phyloP scores from a whole-genome alignment of 2,888 invertebrate species.

The Erebia epiphron region DNA sequence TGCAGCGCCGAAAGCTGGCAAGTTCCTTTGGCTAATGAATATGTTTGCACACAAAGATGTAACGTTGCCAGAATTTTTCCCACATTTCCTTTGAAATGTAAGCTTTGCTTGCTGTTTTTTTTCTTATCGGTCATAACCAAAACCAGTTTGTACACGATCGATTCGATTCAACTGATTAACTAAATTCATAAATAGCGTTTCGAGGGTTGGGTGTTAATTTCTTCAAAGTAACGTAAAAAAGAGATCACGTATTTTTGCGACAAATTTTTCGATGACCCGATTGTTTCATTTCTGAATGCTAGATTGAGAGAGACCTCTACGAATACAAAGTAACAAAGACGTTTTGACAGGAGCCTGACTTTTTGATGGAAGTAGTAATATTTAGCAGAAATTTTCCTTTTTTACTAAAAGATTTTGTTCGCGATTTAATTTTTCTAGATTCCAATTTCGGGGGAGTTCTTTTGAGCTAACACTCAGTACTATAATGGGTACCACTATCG shows the following conservation, averaged over 20 bases:
- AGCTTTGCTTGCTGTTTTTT: background rate
- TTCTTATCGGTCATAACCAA: too few relatives aligned
- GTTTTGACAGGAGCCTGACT: conserved; percentile 13
- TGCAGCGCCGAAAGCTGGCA: background rate
- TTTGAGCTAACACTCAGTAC: too few relatives aligned
- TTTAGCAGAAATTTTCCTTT: background rate
- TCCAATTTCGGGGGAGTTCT: too few relatives aligned
- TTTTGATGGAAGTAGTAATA: background rate
- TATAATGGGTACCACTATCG: too few relatives aligned
- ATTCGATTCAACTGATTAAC: background rate
- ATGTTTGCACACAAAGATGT: background rate
- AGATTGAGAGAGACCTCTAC: conserved; percentile 13
- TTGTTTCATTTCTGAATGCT: conserved; percentile 27
- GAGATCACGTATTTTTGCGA: conserved; percentile 14
- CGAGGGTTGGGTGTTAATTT: background rate
- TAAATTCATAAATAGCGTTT: background rate
- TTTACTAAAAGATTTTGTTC: too few relatives aligned
- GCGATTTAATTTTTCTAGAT: too few relatives aligned
- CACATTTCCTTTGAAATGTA: background rate
- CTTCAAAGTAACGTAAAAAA: background rate
- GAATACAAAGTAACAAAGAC: conserved; percentile 28
- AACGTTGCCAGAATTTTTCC: conserved; percentile 7
- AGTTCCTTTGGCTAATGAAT: conserved; percentile 7
- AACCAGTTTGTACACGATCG: background rate
- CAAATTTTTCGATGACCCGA: conserved; percentile 18